Percentiles rank a stretch among this genome's conserved stretches.
These are phyloP conservation scores for Lochmaea capreae DNA, from an alignment of 2,888 invertebrate genomes.

Conservation along the genomic window DNA sequence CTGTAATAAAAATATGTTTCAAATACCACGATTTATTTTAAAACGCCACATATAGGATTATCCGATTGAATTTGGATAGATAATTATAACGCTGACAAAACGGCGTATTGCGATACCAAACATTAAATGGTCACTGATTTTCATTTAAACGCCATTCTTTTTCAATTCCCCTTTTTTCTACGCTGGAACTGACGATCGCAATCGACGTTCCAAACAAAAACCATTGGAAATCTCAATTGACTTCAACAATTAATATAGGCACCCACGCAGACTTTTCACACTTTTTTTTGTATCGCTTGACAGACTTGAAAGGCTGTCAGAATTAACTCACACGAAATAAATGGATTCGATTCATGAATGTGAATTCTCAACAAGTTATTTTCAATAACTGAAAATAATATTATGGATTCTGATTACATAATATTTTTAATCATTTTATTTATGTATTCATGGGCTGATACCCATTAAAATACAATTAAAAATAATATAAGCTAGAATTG, in stretches of 20 bases:
- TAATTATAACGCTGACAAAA: neutral
- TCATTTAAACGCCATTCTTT: neutral
- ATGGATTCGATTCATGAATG: neutral
- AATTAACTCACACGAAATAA: neutral
- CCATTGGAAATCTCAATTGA: neutral
- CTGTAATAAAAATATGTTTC: too few species aligned
- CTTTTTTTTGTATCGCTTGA: neutral
- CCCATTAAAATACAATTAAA: too few species aligned
- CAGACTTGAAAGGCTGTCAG: neutral
- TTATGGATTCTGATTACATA: neutral
- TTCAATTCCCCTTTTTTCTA: slow-evolving; percentile 2
- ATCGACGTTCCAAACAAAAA: neutral
- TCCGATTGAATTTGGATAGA: neutral
- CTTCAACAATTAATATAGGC: neutral
- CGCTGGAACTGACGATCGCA: neutral
- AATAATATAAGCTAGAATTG: too few species aligned
- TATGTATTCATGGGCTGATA: neutral
- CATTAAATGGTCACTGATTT: neutral
- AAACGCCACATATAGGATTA: neutral
- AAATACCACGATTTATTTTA: too few species aligned
- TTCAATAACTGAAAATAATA: neutral
- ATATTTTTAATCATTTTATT: neutral
- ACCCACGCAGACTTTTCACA: neutral
- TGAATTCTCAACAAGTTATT: neutral
- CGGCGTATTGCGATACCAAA: neutral